Evolutionary conservation across 2,113 vertebrate species (phyloP), one percentile per base, ranked within the genome.

Genomic region (Catagonus wagneri): DNA sequence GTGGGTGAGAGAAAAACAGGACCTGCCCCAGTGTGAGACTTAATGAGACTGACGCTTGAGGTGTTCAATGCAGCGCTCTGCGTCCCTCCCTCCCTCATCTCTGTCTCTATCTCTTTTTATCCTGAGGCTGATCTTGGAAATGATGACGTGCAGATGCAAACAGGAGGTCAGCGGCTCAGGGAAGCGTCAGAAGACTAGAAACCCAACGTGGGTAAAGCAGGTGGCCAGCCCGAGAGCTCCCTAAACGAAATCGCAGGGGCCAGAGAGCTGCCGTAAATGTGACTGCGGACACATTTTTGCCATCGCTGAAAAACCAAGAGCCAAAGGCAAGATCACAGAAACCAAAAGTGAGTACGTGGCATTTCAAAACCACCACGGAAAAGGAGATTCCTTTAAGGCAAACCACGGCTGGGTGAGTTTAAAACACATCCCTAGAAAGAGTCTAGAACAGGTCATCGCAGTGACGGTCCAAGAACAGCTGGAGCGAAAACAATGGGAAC

Each of bases 61-160:
- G n/a, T 2, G 1, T 39, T 36, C 29, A n/a, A 10, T 1, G 8
- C 0, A 7, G 7, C 10, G 1, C 32, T 63, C 6, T 10, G 23
- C 3, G 1, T 29, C 17, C 4, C 8, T 81, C 9, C 5, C 9
- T 27, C 7, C 19, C 6, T 23, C 9, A 44, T 23, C 15, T 32
- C 68, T 23, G 15, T 44, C 34, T 58, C 22, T 2, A 23, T 2
- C n/a, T 3, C 50, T 23, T 58, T n/a, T 17, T 25, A 44, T 75
- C 17, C 25, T n/a, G 39, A 52, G 15, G 4, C 14, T 65, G 27
- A 56, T 29, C 39, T 88, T 69, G 61, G 52, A 92, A 75, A 54
- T 44, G 8, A 63, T 12, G 15, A n/a, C 22, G 1, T 17, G 22
- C n/a, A n/a, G 10, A 56, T 19, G n/a, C 14, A 63, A 69, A 92